Evolutionary conservation across 2,888 invertebrate genomes (phyloP), one percentile per base, ranked within the genome.

Genomic region (Phragmatobia fuliginosa): DNA sequence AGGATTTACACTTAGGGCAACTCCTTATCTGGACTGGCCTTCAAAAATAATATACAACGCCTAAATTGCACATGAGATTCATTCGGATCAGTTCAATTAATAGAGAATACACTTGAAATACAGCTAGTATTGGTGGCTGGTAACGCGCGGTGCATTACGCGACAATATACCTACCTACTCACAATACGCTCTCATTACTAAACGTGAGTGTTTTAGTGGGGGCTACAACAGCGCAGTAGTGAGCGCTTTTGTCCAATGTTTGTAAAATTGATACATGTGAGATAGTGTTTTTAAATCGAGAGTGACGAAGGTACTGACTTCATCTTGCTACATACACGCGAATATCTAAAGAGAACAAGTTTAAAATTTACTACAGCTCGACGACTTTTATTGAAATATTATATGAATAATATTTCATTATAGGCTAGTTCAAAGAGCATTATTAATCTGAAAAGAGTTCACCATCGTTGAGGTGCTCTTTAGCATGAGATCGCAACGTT

Each of bases 1-100:
- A 52, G 14, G 25, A 8, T 49, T 49, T 11, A 49, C 10, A 25
- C n/a, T 3, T n/a, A 2, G 49, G 21, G 31, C 38, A 52, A 49
- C 45, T 65, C 52, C n/a, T 36, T 59, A 32, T 59, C 68, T 77
- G 75, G 62, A 80, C 80, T 79, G 81, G 76, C 80, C 79, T 71
- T 62, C 41, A 60, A 45, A n/a, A 72, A 1, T 18, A 61, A 33
- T 33, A n/a, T 2, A 21, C 21, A 2, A n/a, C n/a, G 21, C 61
- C 2, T 38, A 41, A 8, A 21, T 21, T 21, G 18, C 38, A 11
- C 41, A 21, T 8, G 18, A 4, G 3, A 11, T 1, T 18, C 25
- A 62, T 62, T 62, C 14, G 1, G 25, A 5, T 41, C 41, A 38
- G 38, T 38, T 38, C 38, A 25, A 41, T 28, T 28, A 28, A 18